phyloP scores from a whole-genome alignment of 2,113 vertebrate species.

The Apodemus sylvaticus region DNA sequence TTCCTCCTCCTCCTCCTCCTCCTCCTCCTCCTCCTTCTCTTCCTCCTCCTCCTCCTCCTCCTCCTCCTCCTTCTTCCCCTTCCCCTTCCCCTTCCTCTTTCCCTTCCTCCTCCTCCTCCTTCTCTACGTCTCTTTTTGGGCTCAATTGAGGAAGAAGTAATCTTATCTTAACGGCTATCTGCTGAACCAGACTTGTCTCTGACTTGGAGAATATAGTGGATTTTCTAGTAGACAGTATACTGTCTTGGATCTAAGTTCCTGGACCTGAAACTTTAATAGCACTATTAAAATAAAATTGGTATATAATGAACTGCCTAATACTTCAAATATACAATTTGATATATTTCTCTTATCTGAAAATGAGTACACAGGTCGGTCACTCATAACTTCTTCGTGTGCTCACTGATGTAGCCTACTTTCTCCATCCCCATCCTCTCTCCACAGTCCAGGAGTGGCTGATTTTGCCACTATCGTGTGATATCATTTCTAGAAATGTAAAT shows the following conservation, averaged over 20 bases:
- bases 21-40: too few species aligned
- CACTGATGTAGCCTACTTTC: neutral
- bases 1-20: too few species aligned
- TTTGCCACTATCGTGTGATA: neutral
- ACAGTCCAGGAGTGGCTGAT: neutral
- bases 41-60: too few species aligned
- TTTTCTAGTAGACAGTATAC: neutral
- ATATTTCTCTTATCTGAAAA: neutral
- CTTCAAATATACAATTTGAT: neutral
- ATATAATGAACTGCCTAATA: neutral
- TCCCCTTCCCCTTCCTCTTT: too few species aligned
- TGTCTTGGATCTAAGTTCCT: neutral
- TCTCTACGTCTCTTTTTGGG: neutral
- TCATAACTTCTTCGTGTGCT: neutral
- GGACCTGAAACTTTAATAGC: neutral
- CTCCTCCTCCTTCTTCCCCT: too few species aligned
- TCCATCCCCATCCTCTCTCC: neutral
- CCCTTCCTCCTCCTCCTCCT: too few species aligned
- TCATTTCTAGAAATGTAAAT: neutral
- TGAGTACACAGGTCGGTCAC: too few species aligned
- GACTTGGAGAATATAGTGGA: too few species aligned
- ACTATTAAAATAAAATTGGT: neutral
- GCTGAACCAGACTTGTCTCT: neutral
- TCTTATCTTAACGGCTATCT: neutral
- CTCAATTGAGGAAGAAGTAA: neutral